Percentiles rank a stretch among this genome's conserved stretches.
Conservation (phyloP, 2,797 vertebrate species). For the Ctenosaura bakeri region DNA sequence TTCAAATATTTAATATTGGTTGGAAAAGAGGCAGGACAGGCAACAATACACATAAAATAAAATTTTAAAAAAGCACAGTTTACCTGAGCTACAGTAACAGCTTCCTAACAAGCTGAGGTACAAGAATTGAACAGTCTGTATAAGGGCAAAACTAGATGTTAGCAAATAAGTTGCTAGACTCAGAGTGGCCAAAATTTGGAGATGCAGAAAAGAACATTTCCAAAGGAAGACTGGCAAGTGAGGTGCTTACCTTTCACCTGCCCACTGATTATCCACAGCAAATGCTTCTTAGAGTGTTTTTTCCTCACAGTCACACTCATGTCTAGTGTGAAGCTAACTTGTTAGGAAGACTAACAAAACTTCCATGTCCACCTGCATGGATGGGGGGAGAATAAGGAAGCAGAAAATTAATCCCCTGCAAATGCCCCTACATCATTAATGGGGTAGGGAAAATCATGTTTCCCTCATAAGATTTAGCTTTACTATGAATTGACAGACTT, state of each 20-base stretch:
- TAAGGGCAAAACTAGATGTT: not conserved
- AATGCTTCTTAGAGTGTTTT: not conserved
- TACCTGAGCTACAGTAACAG: not conserved
- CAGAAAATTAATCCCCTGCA: not conserved
- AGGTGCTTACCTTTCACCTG: not conserved
- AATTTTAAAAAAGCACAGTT: not conserved
- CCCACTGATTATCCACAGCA: not conserved
- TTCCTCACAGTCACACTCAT: not conserved
- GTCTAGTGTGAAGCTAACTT: not conserved
- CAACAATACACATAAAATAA: not conserved
- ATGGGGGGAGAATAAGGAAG: not conserved
- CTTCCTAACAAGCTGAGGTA: not conserved
- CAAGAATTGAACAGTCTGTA: not conserved
- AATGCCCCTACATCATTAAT: not conserved
- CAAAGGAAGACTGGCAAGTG: not conserved
- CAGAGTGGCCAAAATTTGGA: not conserved
- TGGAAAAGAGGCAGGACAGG: not conserved
- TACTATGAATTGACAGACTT: not conserved
- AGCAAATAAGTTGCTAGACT: not conserved
- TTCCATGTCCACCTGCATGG: not conserved
- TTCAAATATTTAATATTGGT: slow-evolving; percentile 8
- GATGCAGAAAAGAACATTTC: not conserved
- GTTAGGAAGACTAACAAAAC: not conserved
- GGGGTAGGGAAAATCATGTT: not conserved
- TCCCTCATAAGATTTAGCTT: not conserved